These are phyloP conservation scores for Blomia tropicalis DNA, from an alignment of 2,888 invertebrate genomes.

Conservation along the genomic window DNA sequence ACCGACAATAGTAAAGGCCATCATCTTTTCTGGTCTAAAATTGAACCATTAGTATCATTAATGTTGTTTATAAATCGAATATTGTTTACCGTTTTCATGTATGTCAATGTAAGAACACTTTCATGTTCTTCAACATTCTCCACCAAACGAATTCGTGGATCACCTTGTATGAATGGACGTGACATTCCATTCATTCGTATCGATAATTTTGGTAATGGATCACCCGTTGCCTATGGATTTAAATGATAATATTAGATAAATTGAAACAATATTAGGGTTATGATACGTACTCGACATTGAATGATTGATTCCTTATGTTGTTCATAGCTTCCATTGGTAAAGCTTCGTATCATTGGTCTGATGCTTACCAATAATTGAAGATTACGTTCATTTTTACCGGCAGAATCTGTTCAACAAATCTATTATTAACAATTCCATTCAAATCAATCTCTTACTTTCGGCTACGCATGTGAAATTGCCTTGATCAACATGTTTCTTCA, in stretches of 20 bases:
- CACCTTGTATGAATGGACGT: slow-evolving; percentile 25
- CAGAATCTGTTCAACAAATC: slow-evolving; percentile 41
- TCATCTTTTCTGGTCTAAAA: slow-evolving; percentile 51
- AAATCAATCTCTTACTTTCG: slow-evolving; percentile 37
- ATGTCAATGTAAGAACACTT: slow-evolving; percentile 43
- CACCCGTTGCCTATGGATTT: slow-evolving; percentile 46
- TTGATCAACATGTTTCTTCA: slow-evolving; percentile 53
- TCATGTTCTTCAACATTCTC: slow-evolving; percentile 26
- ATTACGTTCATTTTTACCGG: slow-evolving; percentile 47
- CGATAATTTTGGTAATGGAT: slow-evolving; percentile 64
- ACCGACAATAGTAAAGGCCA: slow-evolving; percentile 64
- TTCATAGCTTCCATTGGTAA: slow-evolving; percentile 24
- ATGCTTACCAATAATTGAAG: slow-evolving; percentile 30
- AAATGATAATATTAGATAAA: not conserved
- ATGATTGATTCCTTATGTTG: slow-evolving; percentile 37
- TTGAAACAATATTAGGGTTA: not conserved
- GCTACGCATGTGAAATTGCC: slow-evolving; percentile 66
- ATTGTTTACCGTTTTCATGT: slow-evolving; percentile 42
- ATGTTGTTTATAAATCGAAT: not conserved
- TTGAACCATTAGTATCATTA: not conserved
- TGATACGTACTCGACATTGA: slow-evolving; percentile 46
- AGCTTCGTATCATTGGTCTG: slow-evolving; percentile 11
- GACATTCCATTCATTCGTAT: slow-evolving; percentile 58
- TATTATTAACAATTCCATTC: not conserved
- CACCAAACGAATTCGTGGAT: slow-evolving; percentile 27